A percentile compares a stretch with the other conserved stretches of the same genome.
Conservation (phyloP, 2,113 vertebrate species). For the Dipodomys spectabilis region DNA sequence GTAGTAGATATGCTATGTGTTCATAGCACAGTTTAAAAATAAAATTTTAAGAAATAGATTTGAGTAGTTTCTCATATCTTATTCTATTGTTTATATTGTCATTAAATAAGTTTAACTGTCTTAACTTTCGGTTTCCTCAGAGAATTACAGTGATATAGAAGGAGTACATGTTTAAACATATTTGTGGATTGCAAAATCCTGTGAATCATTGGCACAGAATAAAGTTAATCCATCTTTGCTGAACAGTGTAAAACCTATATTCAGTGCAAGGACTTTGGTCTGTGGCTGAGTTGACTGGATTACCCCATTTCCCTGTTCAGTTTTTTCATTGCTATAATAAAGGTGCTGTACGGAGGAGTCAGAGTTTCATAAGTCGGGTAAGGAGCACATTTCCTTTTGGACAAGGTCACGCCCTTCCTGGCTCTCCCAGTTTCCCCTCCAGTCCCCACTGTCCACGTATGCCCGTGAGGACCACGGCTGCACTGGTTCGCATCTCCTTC, state of each 20-base stretch:
- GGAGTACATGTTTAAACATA: too few relatives aligned
- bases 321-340: too few relatives aligned
- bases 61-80: too few relatives aligned
- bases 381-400: too few relatives aligned
- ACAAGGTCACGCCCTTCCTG: too few relatives aligned
- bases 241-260: slow-evolving; percentile 69
- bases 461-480: too few relatives aligned
- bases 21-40: neutral
- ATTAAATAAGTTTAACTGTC: neutral
- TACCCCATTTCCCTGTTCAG: slow-evolving; percentile 63
- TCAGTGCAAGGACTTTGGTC: slow-evolving; percentile 89
- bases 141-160: neutral
- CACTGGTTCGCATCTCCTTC: neutral
- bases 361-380: too few relatives aligned
- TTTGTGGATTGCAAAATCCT: neutral
- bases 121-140: neutral
- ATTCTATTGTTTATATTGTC: too few relatives aligned
- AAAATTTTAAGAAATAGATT: neutral
- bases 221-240: neutral
- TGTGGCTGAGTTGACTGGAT: slow-evolving; percentile 82
- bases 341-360: too few relatives aligned
- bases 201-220: neutral
- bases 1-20: neutral
- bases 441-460: too few relatives aligned
- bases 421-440: too few relatives aligned